phyloP scores from a whole-genome alignment of 2,113 vertebrate species.

The Hyperoodon ampullatus region DNA sequence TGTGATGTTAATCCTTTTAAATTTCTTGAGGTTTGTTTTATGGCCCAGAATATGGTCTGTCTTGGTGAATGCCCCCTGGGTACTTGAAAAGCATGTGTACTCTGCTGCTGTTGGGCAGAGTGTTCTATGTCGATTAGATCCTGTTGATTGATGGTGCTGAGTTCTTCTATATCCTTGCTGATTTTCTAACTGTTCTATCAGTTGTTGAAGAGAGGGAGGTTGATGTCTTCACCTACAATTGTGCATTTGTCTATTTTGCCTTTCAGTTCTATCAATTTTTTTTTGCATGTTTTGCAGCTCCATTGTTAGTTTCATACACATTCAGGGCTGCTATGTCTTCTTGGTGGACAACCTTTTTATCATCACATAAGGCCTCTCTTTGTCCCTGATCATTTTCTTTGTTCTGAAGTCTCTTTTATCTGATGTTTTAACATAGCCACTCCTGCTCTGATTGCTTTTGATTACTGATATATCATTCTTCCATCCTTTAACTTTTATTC shows the following conservation, averaged over 20 bases:
- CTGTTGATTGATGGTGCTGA: background rate
- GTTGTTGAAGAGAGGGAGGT: background rate
- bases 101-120: background rate
- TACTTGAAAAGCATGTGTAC: background rate
- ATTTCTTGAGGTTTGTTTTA: background rate
- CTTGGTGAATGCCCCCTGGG: background rate
- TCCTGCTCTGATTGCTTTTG: background rate
- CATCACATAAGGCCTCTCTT: background rate
- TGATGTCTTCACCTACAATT: background rate
- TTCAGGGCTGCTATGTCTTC: background rate
- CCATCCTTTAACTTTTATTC: background rate
- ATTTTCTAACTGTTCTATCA: slow-evolving; percentile 14
- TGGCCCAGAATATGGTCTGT: background rate
- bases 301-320: background rate
- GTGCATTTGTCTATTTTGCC: background rate
- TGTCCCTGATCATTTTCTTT: background rate
- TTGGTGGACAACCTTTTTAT: background rate
- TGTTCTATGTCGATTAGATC: background rate
- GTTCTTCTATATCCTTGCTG: background rate
- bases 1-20: background rate
- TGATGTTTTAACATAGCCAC: background rate
- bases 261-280: background rate
- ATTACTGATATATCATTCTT: background rate
- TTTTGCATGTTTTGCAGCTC: background rate
- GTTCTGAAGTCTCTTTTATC: background rate